phyloP scores from a whole-genome alignment of 1,140 invertebrate genomes.

The Drosophila kepulauana region DNA sequence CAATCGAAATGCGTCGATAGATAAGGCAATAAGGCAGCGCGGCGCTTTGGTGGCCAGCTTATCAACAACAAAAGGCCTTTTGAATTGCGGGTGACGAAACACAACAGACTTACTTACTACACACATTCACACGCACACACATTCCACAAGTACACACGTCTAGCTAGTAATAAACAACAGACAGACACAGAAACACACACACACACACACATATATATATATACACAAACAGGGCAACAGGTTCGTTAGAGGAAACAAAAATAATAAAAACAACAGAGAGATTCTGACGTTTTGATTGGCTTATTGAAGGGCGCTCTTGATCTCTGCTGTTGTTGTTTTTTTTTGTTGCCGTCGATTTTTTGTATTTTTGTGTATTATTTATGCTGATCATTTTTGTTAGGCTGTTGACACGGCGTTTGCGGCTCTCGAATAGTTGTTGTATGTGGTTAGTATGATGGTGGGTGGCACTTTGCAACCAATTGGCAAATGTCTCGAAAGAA shows the following conservation, averaged over 20 bases:
- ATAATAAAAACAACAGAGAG: slow-evolving; percentile 3
- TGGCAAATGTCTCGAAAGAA: slow-evolving; percentile 28
- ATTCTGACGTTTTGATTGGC: slow-evolving; percentile 11
- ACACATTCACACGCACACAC: not conserved
- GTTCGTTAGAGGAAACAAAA: slow-evolving; percentile 29
- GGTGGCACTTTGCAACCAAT: slow-evolving; percentile 18
- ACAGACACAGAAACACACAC: slow-evolving; percentile 18
- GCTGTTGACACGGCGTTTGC: slow-evolving; percentile 41
- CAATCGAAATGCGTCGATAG: slow-evolving; percentile 3
- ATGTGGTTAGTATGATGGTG: slow-evolving; percentile 1
- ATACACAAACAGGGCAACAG: slow-evolving; percentile 22
- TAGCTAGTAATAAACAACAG: slow-evolving; percentile 26
- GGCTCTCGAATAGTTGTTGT: slow-evolving; percentile 8
- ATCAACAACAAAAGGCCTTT: slow-evolving; percentile 23
- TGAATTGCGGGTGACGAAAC: slow-evolving; percentile 42
- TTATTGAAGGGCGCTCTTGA: slow-evolving; percentile 23
- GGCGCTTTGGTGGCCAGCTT: not conserved
- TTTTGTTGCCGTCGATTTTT: not conserved
- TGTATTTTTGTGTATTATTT: too few species aligned
- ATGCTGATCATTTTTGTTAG: slow-evolving; percentile 21
- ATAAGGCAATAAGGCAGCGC: slow-evolving; percentile 11
- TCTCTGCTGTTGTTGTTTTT: slow-evolving; percentile 4
- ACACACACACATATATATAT: slow-evolving; percentile 11
- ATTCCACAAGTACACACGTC: slow-evolving; percentile 13
- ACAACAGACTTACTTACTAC: slow-evolving; percentile 3